Evolutionary conservation across 2,797 vertebrate genomes (phyloP), one percentile per base, ranked within the genome.

Genomic region (Chaetodon trifasciatus): DNA sequence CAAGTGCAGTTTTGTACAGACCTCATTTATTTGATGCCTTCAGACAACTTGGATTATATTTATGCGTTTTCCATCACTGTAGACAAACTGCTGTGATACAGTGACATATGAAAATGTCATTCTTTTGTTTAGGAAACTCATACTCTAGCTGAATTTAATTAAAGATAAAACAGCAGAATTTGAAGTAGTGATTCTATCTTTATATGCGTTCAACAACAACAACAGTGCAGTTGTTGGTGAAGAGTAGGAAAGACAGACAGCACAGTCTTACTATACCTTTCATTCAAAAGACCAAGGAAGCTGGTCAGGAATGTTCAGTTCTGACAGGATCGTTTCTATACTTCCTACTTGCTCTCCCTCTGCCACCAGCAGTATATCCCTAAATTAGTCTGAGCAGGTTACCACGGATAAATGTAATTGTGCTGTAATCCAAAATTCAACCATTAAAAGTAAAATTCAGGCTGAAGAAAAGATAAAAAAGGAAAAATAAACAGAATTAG

Each of bases 401-500:
- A 70, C 42, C 3, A 5, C 47, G 64, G 57, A 83, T 68, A 58
- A 73, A 81, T 74, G 58, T 56, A 67, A 70, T 70, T 79, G 63
- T 74, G 40, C 60, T 49, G 50, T 64, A 63, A 78, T 66, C 17
- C 24, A 86, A 57, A 69, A 80, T 63, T 3, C n/a, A 44, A 42
- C 10, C 61, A 16, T 42, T 5, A 23, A 35, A 63, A 76, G 72
- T 70, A 52, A 58, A 63, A 68, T 60, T 37, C 55, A n/a, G 23
- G 56, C 67, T 69, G 21, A 68, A 52, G 37, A 5, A 7, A 64
- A 57, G 2, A 8, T 13, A 4, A 47, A 69, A 58, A 23, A 42
- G 37, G 8, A 47, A 71, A 61, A 44, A 10, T 6, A 58, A 35
- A 11, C 9, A 40, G 32, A 62, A 75, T 73, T 81, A 37, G 74